Conservation (phyloP, 2,888 invertebrate species). For the Drosophila nigricruria region DNA sequence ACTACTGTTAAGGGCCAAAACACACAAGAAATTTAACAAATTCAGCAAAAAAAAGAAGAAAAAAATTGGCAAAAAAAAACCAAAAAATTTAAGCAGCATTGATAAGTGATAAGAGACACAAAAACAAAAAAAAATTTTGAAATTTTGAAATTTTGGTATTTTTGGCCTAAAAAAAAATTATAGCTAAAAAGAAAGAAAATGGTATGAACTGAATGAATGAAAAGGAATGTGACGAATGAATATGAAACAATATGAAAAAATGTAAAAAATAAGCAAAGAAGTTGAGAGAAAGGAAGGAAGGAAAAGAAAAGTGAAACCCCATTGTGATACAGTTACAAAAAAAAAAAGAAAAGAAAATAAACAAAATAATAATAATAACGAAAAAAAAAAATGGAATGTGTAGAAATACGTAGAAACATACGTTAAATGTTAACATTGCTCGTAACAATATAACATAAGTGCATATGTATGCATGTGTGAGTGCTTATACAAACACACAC, state of each 20-base stretch:
- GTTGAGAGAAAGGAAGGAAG: constrained; percentile 24
- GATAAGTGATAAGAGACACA: constrained; percentile 51
- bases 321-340: constrained; percentile 64
- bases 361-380: constrained; percentile 43
- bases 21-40: constrained; percentile 29
- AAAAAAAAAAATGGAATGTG: too few species aligned
- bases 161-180: constrained; percentile 36
- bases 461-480: constrained; percentile 27
- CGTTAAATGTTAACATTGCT: constrained; percentile 57
- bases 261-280: constrained; percentile 4
- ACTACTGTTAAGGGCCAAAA: constrained; percentile 72
- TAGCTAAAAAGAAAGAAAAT: constrained; percentile 33
- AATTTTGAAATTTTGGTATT: constrained; percentile 34
- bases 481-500: not conserved
- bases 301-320: constrained; percentile 39
- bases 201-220: not conserved
- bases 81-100: constrained; percentile 45
- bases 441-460: constrained; percentile 37
- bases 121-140: constrained; percentile 1
- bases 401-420: constrained; percentile 58
- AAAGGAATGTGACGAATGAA: too few species aligned
- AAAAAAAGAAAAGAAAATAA: too few species aligned
- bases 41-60: too few species aligned
- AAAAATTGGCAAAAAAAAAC: constrained; percentile 15
- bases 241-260: not conserved